Base-by-base conservation (phyloP, 2,113 vertebrate species). In the Perca schrenkii region DNA sequence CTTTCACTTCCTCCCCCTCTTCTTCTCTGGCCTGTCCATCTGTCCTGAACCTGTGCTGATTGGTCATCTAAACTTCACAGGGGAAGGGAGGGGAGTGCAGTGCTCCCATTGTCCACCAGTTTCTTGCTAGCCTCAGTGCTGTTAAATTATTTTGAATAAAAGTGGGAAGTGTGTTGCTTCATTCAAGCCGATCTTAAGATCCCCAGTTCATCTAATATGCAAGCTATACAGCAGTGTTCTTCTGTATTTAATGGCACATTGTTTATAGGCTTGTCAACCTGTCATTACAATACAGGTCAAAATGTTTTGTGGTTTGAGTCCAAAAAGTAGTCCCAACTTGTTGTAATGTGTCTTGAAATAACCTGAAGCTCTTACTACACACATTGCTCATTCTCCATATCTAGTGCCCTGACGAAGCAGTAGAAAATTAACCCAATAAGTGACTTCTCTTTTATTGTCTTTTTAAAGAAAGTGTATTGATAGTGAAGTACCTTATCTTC, bases 21-120 rank as follows among this genome's bases (percentile, higher is more conserved):
- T 86, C 82, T 54, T 69, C 74, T 87, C 47, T 58, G 21, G 74
- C 63, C 58, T 69, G 76, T 86, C 83, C 87, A 85, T 89, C 86
- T 89, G 89, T 73, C 82, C 76, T 67, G 73, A 77, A 16, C 73
- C 62, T 70, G 21, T 77, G 70, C 63, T 86, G 64, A 74, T 68
- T 86, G 52, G 74, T 79, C 80, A 46, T 83, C 56, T 75, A 34
- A 64, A 65, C 54, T 31, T 67, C 47, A 50, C 21, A 70, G 77
- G 75, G 82, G 82, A 17, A 73, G 65, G 78, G 82, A 17, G 75
- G 65, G 78, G 7, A 40, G 36, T 40, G 8, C 8, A 70, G 52
- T 21, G 43, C 46, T 47, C 64, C 54, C 53, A 77, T 81, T 86
- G 60, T 81, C 25, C 63, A 85, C 56, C 60, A 71, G 47, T 40